Conservation (phyloP, 2,797 vertebrate species). For the Ambastaia sidthimunki region DNA sequence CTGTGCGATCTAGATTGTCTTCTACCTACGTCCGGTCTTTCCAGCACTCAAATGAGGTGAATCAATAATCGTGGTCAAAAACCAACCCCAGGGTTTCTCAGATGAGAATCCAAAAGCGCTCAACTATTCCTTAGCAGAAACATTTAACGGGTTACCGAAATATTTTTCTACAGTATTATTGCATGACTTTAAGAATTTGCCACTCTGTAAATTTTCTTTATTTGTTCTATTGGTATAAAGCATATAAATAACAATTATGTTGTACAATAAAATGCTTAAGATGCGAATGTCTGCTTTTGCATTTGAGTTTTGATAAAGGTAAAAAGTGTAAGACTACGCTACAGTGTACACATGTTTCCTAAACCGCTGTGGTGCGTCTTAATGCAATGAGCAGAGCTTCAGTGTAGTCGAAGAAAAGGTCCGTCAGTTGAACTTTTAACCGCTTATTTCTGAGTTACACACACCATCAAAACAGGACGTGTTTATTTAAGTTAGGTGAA, state of each 20-base stretch:
- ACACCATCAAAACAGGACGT: no score
- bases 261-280: constrained; percentile 74
- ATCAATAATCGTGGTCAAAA: background rate
- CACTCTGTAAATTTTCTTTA: constrained; percentile 59
- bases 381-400: no score
- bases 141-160: constrained; percentile 62
- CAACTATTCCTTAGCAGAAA: constrained; percentile 64
- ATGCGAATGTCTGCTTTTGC: constrained; percentile 58
- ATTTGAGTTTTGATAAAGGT: background rate
- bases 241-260: constrained; percentile 64
- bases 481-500: no score
- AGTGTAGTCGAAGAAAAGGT: no score
- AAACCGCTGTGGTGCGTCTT: no score
- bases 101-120: background rate
- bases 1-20: background rate
- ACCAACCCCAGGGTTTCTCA: background rate
- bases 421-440: no score
- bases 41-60: background rate
- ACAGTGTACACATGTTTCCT: no score
- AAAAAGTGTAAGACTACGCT: background rate
- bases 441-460: no score
- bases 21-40: background rate
- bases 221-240: constrained; percentile 64
- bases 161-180: constrained; percentile 70
- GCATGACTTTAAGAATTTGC: constrained; percentile 63